These are phyloP conservation scores for Arctia plantaginis DNA, from an alignment of 2,888 invertebrate genomes.

Conservation along the genomic window DNA sequence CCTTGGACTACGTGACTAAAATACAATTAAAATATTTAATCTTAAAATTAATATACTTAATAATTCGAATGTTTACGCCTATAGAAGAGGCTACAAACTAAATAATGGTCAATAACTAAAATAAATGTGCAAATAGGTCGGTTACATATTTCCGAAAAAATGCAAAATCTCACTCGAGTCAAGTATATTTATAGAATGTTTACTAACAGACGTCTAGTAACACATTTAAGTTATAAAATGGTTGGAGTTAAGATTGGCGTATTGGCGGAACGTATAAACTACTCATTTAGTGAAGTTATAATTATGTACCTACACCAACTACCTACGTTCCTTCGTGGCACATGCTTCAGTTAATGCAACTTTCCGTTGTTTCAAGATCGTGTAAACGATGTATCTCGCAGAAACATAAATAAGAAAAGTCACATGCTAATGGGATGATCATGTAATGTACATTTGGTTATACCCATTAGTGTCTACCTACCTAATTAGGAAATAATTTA, in stretches of 20 bases:
- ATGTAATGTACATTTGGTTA: not conserved
- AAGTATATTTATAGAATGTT: slow-evolving; percentile 7
- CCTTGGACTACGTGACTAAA: slow-evolving; percentile 11
- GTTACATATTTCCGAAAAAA: slow-evolving; percentile 10
- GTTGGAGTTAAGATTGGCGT: not conserved
- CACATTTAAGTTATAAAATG: not conserved
- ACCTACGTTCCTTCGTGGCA: not conserved
- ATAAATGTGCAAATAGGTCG: slow-evolving; percentile 1
- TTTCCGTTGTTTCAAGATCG: not conserved
- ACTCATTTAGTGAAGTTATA: not conserved
- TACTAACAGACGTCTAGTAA: not conserved
- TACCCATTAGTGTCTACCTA: not conserved
- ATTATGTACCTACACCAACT: not conserved
- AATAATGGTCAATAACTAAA: not conserved
- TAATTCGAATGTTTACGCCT: slow-evolving; percentile 31
- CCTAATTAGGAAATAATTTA: not conserved
- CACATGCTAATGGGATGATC: not conserved
- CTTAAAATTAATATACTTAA: slow-evolving; percentile 7
- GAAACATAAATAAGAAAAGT: not conserved
- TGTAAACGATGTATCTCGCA: not conserved
- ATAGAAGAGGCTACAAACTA: slow-evolving; percentile 3
- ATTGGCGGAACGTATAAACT: not conserved
- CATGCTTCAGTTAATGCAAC: not conserved
- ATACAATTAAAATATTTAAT: slow-evolving; percentile 4
- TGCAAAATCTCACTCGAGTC: slow-evolving; percentile 5